Conservation (phyloP, 2,888 invertebrate genomes). For the Meiosimyza platycephala region DNA sequence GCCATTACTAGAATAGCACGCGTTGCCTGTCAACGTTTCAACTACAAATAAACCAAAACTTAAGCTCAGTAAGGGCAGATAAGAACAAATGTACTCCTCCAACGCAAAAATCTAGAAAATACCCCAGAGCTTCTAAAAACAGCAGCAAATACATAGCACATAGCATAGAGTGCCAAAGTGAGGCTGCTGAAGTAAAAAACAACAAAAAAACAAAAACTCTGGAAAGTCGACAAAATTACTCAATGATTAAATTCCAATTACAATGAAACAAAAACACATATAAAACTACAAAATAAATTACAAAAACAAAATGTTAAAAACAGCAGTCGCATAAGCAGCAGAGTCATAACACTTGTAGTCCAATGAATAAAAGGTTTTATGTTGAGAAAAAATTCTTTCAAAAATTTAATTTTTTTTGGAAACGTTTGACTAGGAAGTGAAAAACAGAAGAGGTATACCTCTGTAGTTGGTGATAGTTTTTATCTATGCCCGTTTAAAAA, state of each 20-base stretch:
- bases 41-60: not conserved
- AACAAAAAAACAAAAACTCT: not conserved
- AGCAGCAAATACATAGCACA: not conserved
- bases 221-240: constrained; percentile 36
- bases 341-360: not conserved
- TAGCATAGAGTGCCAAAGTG: too few species aligned
- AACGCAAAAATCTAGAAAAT: not conserved
- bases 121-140: not conserved
- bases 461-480: too few species aligned
- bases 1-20: not conserved
- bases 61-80: constrained; percentile 13
- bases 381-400: too few species aligned
- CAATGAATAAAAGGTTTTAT: too few species aligned
- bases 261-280: constrained; percentile 17
- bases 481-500: too few species aligned
- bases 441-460: too few species aligned
- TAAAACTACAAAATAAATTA: constrained; percentile 22
- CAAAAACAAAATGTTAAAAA: constrained; percentile 25
- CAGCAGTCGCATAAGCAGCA: constrained; percentile 30
- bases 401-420: too few species aligned
- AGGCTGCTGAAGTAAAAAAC: not conserved
- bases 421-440: too few species aligned
- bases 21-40: not conserved
- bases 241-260: constrained; percentile 49
- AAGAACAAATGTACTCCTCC: constrained; percentile 9